Conservation (phyloP, 2,113 vertebrate genomes). For the Noctilio leporinus region DNA sequence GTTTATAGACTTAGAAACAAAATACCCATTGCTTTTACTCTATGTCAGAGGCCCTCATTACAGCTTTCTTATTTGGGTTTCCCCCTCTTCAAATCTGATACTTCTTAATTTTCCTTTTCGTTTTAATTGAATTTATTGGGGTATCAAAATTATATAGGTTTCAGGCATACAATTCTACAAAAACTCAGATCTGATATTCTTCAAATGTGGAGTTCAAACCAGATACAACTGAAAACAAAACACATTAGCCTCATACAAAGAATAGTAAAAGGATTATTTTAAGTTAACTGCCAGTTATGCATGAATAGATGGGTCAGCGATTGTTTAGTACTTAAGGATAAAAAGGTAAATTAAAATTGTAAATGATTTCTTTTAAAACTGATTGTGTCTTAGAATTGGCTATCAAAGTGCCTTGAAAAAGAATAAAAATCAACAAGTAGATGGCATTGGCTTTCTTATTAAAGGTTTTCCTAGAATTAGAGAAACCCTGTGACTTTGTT, state of each 20-base stretch:
- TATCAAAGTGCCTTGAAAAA: not conserved
- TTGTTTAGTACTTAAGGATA: not conserved
- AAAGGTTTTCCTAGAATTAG: not conserved
- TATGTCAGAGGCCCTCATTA: not conserved
- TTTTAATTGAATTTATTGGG: too few relatives aligned
- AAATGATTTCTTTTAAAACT: conserved; percentile 9
- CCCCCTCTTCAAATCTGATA: not conserved
- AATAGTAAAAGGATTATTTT: not conserved
- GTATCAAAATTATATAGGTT: too few relatives aligned
- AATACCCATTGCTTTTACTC: not conserved
- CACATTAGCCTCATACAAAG: not conserved
- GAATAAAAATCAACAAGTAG: not conserved
- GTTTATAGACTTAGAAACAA: conserved; percentile 1
- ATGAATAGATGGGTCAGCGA: too few relatives aligned
- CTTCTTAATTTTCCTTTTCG: not conserved
- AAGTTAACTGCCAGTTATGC: not conserved
- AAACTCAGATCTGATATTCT: not conserved
- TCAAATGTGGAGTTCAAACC: not conserved
- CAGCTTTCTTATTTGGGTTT: not conserved
- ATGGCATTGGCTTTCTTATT: not conserved
- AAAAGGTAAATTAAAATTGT: conserved; percentile 1
- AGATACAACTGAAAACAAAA: not conserved
- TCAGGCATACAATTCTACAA: too few relatives aligned
- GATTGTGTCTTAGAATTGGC: not conserved
- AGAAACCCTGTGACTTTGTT: not conserved